Base-by-base conservation (phyloP, 2,888 invertebrate genomes). In the Idaea straminata region DNA sequence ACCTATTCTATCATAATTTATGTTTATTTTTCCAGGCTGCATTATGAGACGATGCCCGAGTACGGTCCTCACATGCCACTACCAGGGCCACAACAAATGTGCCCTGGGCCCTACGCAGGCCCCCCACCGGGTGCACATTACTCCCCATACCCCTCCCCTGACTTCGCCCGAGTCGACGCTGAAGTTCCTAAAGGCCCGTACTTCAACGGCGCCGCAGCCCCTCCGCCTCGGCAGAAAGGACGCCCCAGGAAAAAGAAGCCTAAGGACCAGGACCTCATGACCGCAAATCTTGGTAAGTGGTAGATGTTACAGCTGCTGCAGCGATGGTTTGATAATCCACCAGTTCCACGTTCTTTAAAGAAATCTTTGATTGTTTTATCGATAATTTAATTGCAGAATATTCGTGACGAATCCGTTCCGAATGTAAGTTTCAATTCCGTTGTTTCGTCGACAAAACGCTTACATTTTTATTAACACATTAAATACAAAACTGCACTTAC, bases 221-320 rank as follows among this genome's bases (percentile, higher is more conserved):
- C 92, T 62, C 94, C 95, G n/a, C 97, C 97, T 5, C 94, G 98
- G 77, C 98, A 98, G 88, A 98, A 98, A 94, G 98, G 98, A 10
- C 94, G 98, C 74, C 98, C 98, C 57, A 94, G 98, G 84, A 98
- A 98, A 93, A 94, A 98, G 94, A 98, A 98, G 89, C 97, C 97
- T 64, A 97, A 97, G 93, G 97, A 97, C 85, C 94, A 97, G 77
- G 97, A 97, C 82, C 95, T 96, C 68, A 96, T 97, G 95, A 96
- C 96, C 64, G 96, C 97, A 64, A 97, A 95, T 88, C 95, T 97
- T 88, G 97, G 97, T 97, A 89, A 95, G 96, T 88, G 64, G 57
- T 66, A 63, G 59, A 47, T 13, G 47, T 35, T 16, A 34, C 13
- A 47, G 35, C 38, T 59, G 5, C 13, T 38, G 57, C 60, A 72